Conservation (phyloP, 2,797 vertebrate genomes). For the Tapera naevia region DNA sequence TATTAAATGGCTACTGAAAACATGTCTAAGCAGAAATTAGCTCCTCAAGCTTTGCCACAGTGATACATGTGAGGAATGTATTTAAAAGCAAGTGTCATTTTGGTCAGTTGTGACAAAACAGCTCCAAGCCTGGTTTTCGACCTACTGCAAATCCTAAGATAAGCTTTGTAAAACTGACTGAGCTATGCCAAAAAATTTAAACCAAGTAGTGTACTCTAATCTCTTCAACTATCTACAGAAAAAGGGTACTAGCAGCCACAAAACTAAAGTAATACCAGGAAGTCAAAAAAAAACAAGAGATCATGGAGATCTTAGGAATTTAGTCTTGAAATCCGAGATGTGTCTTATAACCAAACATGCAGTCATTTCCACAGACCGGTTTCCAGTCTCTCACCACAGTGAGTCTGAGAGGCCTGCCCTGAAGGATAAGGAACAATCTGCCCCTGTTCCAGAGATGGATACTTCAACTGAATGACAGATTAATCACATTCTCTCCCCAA, state of each 20-base stretch:
- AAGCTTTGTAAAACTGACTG: background rate
- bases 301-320: background rate
- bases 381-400: background rate
- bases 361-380: background rate
- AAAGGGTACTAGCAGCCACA: background rate
- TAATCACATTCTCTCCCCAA: background rate
- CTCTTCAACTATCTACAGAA: background rate
- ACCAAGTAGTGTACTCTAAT: background rate
- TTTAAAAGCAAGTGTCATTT: background rate
- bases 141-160: background rate
- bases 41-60: background rate
- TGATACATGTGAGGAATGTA: fast-evolving
- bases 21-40: background rate
- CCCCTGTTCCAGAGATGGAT: background rate
- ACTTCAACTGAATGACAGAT: background rate
- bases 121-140: background rate
- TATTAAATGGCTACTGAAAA: background rate
- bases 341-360: background rate
- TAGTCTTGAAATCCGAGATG: background rate
- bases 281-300: background rate
- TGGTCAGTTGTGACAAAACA: background rate
- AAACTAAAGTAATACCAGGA: background rate
- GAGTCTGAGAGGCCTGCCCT: background rate
- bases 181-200: background rate
- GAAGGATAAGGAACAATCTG: background rate